A percentile compares a stretch with the other conserved stretches of the same genome.
These are phyloP conservation scores for Pterocles burchelli DNA, from an alignment of 2,113 vertebrate genomes.

Conservation along the genomic window DNA sequence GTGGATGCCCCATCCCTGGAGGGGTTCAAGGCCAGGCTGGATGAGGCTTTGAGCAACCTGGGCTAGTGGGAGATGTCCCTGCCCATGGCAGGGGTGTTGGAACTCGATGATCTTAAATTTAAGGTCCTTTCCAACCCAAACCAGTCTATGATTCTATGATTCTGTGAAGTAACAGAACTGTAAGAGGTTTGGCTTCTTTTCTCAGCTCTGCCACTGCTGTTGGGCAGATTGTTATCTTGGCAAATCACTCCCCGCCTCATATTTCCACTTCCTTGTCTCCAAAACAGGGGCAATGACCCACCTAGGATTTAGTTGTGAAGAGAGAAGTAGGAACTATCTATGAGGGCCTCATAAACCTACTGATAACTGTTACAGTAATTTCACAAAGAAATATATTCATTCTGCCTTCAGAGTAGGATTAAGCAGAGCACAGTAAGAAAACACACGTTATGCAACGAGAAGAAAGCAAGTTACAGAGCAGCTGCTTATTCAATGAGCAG, in stretches of 20 bases:
- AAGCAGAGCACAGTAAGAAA: not conserved
- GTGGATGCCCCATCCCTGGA: too few relatives aligned
- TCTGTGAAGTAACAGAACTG: not conserved
- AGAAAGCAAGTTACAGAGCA: not conserved
- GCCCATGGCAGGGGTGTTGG: too few relatives aligned
- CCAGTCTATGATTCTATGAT: too few relatives aligned
- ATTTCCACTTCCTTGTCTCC: not conserved
- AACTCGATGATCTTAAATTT: too few relatives aligned
- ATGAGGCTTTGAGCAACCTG: too few relatives aligned
- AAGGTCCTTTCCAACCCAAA: too few relatives aligned
- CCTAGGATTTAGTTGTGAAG: not conserved
- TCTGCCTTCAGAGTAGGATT: not conserved
- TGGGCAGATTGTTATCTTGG: not conserved
- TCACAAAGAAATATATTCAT: not conserved
- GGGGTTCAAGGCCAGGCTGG: too few relatives aligned
- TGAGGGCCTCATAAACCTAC: not conserved
- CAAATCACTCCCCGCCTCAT: not conserved
- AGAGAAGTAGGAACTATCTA: not conserved
- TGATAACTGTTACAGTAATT: not conserved
- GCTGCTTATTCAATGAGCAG: not conserved
- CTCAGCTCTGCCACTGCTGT: not conserved
- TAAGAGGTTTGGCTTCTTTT: not conserved
- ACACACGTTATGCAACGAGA: not conserved
- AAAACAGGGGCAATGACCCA: not conserved
- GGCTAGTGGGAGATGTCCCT: too few relatives aligned